Base-by-base conservation (phyloP, 35 echinoderm and acorn worm genomes). In the Lytechinus variegatus region DNA sequence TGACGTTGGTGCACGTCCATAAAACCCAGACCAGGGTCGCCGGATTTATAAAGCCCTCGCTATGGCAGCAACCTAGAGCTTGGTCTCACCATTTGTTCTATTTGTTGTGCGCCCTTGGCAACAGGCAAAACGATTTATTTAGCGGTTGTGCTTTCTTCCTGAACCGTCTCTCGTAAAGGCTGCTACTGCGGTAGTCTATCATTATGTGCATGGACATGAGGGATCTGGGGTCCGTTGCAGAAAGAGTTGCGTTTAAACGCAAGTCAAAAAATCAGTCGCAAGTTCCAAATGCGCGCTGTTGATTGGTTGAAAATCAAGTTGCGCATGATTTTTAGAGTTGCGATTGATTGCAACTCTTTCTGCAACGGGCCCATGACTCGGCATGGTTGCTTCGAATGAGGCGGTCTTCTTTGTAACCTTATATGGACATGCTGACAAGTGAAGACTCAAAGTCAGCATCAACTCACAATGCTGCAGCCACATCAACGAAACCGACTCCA, bases 1-100 rank as follows among this genome's bases (percentile, higher is more conserved):
- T 79, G 66, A 79, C 66, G 66, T 79, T 79, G 66, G 66, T 79
- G 66, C 66, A 79, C n/a, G n/a, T 79, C 66, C 66, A 79, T 79
- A 79, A 79, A 71, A 79, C 12, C 66, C 19, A 4, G 12, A 79
- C 66, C 66, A 79, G 66, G 66, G 66, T 79, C 66, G 66, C 66
- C 16, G 66, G 6, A 79, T 79, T 79, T 19, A 79, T 79, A 9
- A n/a, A 79, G 66, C n/a, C 19, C n/a, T 79, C 66, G 66, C 24
- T 79, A 79, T 79, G 66, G 66, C 66, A 79, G 66, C 66, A 79
- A 79, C 66, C 66, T 11, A 58, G 9, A 79, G 19, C 66, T 11
- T 11, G 9, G 9, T 79, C 66, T 79, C 66, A 79, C 19, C 14
- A 79, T 79, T 79, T 79, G 19, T 79, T 79, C 66, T 79, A 79